These are phyloP conservation scores for Amitus sp. DNA, from an alignment of 2,888 invertebrate genomes.

Conservation along the genomic window DNA sequence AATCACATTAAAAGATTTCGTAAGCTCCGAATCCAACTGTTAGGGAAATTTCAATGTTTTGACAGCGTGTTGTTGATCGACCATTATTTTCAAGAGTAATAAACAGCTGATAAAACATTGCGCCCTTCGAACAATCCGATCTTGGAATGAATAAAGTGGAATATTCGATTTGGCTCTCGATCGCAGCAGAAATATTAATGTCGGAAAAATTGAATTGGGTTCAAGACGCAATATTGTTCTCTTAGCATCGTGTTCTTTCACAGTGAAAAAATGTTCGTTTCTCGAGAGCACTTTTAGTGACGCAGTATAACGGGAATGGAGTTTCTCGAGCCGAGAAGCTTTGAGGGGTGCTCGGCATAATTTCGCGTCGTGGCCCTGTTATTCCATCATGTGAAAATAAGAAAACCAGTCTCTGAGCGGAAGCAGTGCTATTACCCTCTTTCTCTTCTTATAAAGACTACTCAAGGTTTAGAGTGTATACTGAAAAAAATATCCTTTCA, in stretches of 20 bases:
- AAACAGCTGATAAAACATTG: too few species aligned
- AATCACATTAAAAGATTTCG: too few species aligned
- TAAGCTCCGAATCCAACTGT: too few species aligned
- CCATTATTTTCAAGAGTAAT: too few species aligned
- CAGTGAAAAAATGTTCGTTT: conserved; percentile 39
- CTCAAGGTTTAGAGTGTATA: conserved; percentile 30
- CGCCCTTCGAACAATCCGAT: too few species aligned
- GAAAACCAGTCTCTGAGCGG: conserved; percentile 37
- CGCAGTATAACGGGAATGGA: conserved; percentile 41
- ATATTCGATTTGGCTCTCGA: conserved; percentile 19
- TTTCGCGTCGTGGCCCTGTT: conserved; percentile 40
- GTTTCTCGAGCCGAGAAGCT: conserved; percentile 39
- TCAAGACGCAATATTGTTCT: conserved; percentile 37
- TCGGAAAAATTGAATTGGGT: conserved; percentile 36
- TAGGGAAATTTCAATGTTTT: too few species aligned
- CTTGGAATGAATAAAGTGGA: too few species aligned
- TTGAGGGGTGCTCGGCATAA: conserved; percentile 43
- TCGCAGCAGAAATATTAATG: conserved; percentile 22
- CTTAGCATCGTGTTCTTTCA: conserved; percentile 32
- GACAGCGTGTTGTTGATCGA: too few species aligned
- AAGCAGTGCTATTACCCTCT: conserved; percentile 41
- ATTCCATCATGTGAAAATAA: conserved; percentile 42
- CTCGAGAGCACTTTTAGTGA: conserved; percentile 41
- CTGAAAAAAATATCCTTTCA: conserved; percentile 32
- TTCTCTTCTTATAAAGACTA: conserved; percentile 38